Evolutionary conservation across 1,140 invertebrate genomes (phyloP), one percentile per base, ranked within the genome.

Genomic region (Caenorhabditis latens): DNA sequence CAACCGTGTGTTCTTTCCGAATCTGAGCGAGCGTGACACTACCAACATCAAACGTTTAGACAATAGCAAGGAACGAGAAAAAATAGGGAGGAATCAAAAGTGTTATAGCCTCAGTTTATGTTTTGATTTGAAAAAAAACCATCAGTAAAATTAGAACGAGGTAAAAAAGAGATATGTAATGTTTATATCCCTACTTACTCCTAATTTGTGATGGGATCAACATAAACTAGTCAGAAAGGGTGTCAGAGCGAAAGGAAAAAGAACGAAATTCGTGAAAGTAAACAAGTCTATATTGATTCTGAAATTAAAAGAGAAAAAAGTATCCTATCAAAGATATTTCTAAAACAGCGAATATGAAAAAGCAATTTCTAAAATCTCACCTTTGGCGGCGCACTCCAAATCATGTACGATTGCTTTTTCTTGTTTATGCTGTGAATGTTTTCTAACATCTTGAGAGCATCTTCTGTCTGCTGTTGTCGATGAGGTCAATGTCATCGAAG

Each of bases 321-420:
- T 50, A 50, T 50, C 50, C 32, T 32, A 32, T 50, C 8, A 50
- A 50, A 50, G 50, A 50, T 16, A 53, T 11, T 53, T 53, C n/a
- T n/a, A n/a, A n/a, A n/a, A n/a, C n/a, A n/a, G 32, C 32, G 32
- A 32, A 32, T 32, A 32, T 24, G 24, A 65, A 13, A 40, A 14
- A 4, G 11, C 4, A 8, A 40, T 16, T 53, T 48, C 48, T 32
- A 57, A 83, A 83, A 42, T 55, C 43, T 43, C n/a, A 85, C 84
- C 84, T 75, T 85, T 85, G 3, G 50, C 46, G 43, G 46, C 46
- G 13, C 84, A 65, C 57, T 85, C 84, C 46, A 85, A 79, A 53
- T 79, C 84, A 58, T 85, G 84, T 24, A 79, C 42, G n/a, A 55
- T 85, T n/a, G 84, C 84, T 40, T 85, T 85, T 43, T 85, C 84